These are phyloP conservation scores for Phoebastria nigripes DNA, from an alignment of 2,797 vertebrate genomes.

Conservation along the genomic window DNA sequence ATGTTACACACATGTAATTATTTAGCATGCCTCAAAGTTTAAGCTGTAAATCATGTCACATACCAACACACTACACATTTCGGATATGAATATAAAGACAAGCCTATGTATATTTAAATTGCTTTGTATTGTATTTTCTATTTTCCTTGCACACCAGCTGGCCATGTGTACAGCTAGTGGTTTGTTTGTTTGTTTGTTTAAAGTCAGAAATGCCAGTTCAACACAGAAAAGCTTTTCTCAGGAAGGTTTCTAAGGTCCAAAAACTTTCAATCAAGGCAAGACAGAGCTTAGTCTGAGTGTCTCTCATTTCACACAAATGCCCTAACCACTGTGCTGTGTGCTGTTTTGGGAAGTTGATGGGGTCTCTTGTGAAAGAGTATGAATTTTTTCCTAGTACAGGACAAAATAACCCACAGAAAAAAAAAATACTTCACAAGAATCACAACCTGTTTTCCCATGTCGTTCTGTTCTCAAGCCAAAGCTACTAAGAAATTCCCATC, in stretches of 20 bases:
- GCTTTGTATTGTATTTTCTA: not conserved
- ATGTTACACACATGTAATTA: not conserved
- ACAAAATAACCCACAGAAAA: not conserved
- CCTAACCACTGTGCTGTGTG: not conserved
- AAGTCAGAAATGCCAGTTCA: not conserved
- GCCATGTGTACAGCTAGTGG: not conserved
- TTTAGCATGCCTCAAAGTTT: not conserved
- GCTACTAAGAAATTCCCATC: not conserved
- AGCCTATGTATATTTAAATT: not conserved
- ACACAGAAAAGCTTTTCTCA: not conserved
- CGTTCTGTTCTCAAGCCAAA: accelerated
- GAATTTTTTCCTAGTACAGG: not conserved
- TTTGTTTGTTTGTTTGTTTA: not conserved
- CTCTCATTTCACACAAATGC: not conserved
- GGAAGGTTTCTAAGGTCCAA: not conserved
- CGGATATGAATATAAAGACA: not conserved
- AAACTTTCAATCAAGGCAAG: not conserved
- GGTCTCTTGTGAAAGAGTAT: not conserved
- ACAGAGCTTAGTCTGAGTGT: not conserved
- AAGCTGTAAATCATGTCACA: not conserved
- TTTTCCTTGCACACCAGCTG: not conserved
- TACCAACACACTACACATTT: not conserved
- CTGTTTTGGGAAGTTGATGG: not conserved
- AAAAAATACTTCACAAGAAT: not conserved
- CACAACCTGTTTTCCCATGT: not conserved